Evolutionary conservation across 2,797 vertebrate species (phyloP), one percentile per base, ranked within the genome.

Genomic region (Harpagifer antarcticus): DNA sequence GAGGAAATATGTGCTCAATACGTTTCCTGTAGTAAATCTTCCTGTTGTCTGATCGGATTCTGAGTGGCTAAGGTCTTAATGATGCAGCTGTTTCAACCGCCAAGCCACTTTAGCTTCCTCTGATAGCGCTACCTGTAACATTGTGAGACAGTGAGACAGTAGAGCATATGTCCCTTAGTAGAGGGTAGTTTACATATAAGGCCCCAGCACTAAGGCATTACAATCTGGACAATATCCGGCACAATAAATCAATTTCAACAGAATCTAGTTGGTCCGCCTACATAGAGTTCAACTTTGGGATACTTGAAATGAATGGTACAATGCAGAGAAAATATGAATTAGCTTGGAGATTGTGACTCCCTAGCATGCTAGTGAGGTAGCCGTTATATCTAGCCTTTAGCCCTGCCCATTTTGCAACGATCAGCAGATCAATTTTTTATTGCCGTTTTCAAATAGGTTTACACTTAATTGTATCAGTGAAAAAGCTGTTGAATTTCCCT

Each of bases 21-120:
- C n/a, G n/a, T 68, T 82, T 77, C 81, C 59, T 76, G 73, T 62
- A 9, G 68, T 84, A 84, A 83, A 81, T 85, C 68, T 76, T 68
- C 47, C 78, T 19, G 56, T 81, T 79, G 67, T 80, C 16, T 49
- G 55, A 62, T 68, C 76, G 57, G 49, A 67, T 71, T 82, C 78
- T 56, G 72, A 82, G 72, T 83, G 84, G 75, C 59, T 9, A 58
- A 79, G 59, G 76, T 83, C 72, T 87, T 81, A 88, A 82, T 54
- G 23, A 53, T 59, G 81, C 86, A 90, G 84, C 86, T 85, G 84
- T 64, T 85, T 70, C 64, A 93, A 92, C 86, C 58, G 87, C 69
- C 78, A 56, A 48, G 59, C 40, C 40, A 12, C 55, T 80, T 84
- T 64, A 74, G 65, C 72, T 86, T 81, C 72, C 64, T 44, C 17